These are phyloP conservation scores for Epizoanthus scotinus DNA, from an alignment of 92 coral and sea anemone genomes.

Conservation along the genomic window DNA sequence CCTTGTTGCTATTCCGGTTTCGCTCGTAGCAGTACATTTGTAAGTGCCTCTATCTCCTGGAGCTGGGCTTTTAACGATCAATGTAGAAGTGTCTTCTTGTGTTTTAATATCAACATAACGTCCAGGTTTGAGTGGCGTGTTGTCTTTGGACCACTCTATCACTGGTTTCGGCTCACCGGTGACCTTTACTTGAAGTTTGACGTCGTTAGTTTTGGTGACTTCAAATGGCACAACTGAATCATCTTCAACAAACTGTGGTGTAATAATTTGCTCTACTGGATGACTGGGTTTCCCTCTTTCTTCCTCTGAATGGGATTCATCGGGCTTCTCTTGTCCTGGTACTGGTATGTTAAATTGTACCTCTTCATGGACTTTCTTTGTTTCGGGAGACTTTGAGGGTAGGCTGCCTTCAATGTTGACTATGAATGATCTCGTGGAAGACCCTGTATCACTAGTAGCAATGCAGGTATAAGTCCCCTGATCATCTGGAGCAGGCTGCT, in stretches of 20 bases:
- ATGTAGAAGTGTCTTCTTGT: slow-evolving; percentile 47
- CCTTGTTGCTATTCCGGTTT: slow-evolving; percentile 55
- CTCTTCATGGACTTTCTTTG: not conserved
- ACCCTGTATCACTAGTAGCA: slow-evolving; percentile 80
- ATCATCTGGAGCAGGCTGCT: slow-evolving; percentile 61
- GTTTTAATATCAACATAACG: slow-evolving; percentile 41
- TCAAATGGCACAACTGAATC: slow-evolving; percentile 42
- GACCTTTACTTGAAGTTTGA: slow-evolving; percentile 43
- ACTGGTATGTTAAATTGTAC: slow-evolving; percentile 31
- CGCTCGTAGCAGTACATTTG: slow-evolving; percentile 65
- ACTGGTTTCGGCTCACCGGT: slow-evolving; percentile 73
- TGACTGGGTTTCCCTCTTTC: slow-evolving; percentile 35
- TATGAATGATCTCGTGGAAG: slow-evolving; percentile 57
- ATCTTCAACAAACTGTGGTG: slow-evolving; percentile 42
- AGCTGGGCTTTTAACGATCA: slow-evolving; percentile 59
- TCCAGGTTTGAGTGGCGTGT: slow-evolving; percentile 46
- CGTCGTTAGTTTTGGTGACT: slow-evolving; percentile 37
- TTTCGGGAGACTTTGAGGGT: not conserved
- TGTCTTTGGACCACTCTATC: slow-evolving; percentile 70
- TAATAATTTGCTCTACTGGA: slow-evolving; percentile 26
- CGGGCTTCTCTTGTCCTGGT: slow-evolving; percentile 23
- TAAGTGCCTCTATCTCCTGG: slow-evolving; percentile 73
- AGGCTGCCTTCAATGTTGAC: slow-evolving; percentile 37
- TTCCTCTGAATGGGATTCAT: slow-evolving; percentile 17
- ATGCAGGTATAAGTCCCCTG: slow-evolving; percentile 71